Evolutionary conservation across 2,888 invertebrate species (phyloP).

Genomic region (Corbicula japonica): DNA sequence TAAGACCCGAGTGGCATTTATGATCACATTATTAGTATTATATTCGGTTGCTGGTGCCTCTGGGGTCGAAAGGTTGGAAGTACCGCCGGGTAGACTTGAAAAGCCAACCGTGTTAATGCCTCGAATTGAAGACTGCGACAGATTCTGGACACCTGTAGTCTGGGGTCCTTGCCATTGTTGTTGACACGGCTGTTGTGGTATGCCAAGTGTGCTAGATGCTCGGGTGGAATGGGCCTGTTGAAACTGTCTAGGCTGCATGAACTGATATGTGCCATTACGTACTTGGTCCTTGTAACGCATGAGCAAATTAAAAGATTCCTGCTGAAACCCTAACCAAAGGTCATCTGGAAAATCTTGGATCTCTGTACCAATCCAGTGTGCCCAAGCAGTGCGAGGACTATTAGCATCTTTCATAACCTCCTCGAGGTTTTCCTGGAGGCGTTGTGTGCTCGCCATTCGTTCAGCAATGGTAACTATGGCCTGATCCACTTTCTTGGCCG

Average conservation of each 20-base stretch:
- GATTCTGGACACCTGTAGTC: slow-evolving; percentile 5
- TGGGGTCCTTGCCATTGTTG: slow-evolving; percentile 10
- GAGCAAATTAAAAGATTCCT: slow-evolving; percentile 12
- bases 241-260: slow-evolving; percentile 15
- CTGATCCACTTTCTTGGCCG: slow-evolving; percentile 13
- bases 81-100: slow-evolving; percentile 12
- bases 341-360: slow-evolving; percentile 5
- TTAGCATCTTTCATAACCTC: slow-evolving; percentile 12
- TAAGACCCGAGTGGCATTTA: slow-evolving; percentile 8
- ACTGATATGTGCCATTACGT: slow-evolving; percentile 11
- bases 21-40: slow-evolving; percentile 8
- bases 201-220: slow-evolving; percentile 13
- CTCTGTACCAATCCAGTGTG: slow-evolving; percentile 13
- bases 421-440: slow-evolving; percentile 11
- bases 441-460: slow-evolving; percentile 13
- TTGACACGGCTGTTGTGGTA: slow-evolving; percentile 7
- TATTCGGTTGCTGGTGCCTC: no score
- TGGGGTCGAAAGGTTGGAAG: slow-evolving; percentile 15
- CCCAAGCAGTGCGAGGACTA: slow-evolving; percentile 9
- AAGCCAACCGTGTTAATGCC: slow-evolving; percentile 8
- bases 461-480: slow-evolving; percentile 11
- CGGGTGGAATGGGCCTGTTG: slow-evolving; percentile 12
- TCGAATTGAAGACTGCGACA: slow-evolving; percentile 10
- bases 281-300: slow-evolving; percentile 15
- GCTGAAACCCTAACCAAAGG: slow-evolving; percentile 1